Percentiles rank a stretch among this genome's conserved stretches.
phyloP scores from a whole-genome alignment of 2,113 vertebrate species.

The Peromyscus californicus region DNA sequence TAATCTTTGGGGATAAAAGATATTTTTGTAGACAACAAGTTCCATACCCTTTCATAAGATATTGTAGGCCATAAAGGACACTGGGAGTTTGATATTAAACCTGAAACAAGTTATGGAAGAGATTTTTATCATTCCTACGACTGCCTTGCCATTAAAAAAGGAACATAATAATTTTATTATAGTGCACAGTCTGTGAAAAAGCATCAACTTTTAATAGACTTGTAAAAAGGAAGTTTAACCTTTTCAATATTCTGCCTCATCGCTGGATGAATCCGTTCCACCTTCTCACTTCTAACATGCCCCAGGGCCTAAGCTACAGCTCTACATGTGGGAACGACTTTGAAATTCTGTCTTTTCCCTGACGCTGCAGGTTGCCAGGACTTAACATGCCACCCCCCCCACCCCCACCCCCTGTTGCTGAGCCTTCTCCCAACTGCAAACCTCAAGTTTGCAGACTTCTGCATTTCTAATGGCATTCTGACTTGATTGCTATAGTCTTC shows the following conservation, averaged over 20 bases:
- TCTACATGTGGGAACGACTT: neutral
- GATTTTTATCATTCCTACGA: conserved; percentile 63
- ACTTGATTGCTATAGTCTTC: conserved; percentile 31
- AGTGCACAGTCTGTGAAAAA: conserved; percentile 73
- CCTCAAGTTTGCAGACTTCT: neutral
- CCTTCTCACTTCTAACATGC: conserved; percentile 17
- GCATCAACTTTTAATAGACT: conserved; percentile 82
- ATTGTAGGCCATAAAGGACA: neutral
- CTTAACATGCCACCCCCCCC: neutral
- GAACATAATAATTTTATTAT: conserved; percentile 80
- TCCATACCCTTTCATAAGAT: conserved; percentile 28
- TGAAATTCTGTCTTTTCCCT: neutral
- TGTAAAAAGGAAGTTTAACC: conserved; percentile 79
- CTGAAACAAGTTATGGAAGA: neutral
- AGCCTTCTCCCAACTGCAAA: neutral
- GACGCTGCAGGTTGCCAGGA: conserved; percentile 50
- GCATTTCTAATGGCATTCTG: neutral
- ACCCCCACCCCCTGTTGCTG: neutral
- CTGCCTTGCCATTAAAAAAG: conserved; percentile 71
- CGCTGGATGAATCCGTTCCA: conserved; percentile 14
- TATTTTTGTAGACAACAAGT: conserved; percentile 52
- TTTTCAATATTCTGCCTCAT: conserved; percentile 76
- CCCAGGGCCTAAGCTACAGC: neutral
- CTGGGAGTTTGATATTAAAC: conserved; percentile 52
- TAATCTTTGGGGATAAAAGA: conserved; percentile 28